phyloP scores from a whole-genome alignment of 2,797 vertebrate genomes.

The Sebastes iracundus region DNA sequence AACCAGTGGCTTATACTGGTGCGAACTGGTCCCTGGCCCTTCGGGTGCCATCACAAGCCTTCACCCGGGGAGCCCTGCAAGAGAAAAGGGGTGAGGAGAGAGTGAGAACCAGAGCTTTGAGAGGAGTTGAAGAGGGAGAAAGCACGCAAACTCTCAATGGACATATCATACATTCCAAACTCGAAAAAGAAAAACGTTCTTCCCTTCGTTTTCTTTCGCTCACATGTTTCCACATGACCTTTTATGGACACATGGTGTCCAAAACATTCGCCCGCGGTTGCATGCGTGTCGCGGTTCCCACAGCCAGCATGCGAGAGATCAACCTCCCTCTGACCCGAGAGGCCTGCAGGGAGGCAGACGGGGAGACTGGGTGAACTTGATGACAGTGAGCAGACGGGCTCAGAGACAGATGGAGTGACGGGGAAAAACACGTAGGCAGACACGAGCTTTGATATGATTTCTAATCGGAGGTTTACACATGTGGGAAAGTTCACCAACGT shows the following conservation, averaged over 20 bases:
- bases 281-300: slow-evolving; percentile 63
- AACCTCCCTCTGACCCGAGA: slow-evolving; percentile 60
- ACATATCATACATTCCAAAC: slow-evolving; percentile 59
- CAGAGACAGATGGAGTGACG: slow-evolving; percentile 51
- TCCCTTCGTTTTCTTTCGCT: slow-evolving; percentile 10
- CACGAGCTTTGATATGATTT: slow-evolving; percentile 8
- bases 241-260: slow-evolving; percentile 69
- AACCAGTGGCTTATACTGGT: not conserved
- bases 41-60: not conserved
- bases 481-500: slow-evolving; percentile 47
- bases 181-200: slow-evolving; percentile 16
- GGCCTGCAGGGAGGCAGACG: slow-evolving; percentile 38
- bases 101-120: slow-evolving; percentile 8
- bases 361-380: slow-evolving; percentile 33
- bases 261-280: slow-evolving; percentile 13
- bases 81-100: not conserved
- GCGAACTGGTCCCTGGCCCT: not conserved
- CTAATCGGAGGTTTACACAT: not conserved
- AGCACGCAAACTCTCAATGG: slow-evolving; percentile 47
- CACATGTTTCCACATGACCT: slow-evolving; percentile 57
- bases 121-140: not conserved
- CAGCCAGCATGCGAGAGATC: slow-evolving; percentile 51
- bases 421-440: slow-evolving; percentile 29
- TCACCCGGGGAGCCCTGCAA: not conserved
- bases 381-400: slow-evolving; percentile 56